These are phyloP conservation scores for Trididemnum clinides DNA, from an alignment of 23 tunicate species.

Conservation along the genomic window DNA sequence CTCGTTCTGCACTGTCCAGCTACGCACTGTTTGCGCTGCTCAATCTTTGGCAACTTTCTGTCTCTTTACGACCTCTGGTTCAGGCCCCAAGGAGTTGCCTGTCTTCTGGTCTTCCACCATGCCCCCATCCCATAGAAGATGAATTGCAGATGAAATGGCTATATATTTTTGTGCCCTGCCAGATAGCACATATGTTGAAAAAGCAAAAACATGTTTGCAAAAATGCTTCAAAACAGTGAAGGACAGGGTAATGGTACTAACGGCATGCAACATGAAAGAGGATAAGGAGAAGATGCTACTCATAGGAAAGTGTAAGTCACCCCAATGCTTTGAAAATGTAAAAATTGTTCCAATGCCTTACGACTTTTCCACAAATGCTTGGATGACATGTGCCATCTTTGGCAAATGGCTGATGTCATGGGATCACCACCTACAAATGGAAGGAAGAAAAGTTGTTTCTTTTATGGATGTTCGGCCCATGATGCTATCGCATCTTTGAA, in stretches of 20 bases:
- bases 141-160: neutral
- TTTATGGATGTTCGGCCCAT: neutral
- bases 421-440: neutral
- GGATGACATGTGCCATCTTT: neutral
- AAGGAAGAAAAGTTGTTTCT: neutral
- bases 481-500: neutral
- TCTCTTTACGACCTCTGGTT: too few species aligned
- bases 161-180: slow-evolving; percentile 1
- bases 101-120: too few species aligned
- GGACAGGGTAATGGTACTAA: neutral
- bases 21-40: too few species aligned
- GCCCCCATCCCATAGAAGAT: too few species aligned
- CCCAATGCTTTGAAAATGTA: neutral
- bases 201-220: neutral
- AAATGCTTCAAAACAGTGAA: neutral
- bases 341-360: neutral
- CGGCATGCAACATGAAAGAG: neutral
- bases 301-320: neutral
- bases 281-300: neutral
- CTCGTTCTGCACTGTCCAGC: too few species aligned
- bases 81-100: too few species aligned
- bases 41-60: too few species aligned
- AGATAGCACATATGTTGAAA: slow-evolving; percentile 2
- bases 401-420: neutral
- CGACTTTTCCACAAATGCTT: neutral